These are phyloP conservation scores for Epicampocera succincta DNA, from an alignment of 2,888 invertebrate species.

Conservation along the genomic window DNA sequence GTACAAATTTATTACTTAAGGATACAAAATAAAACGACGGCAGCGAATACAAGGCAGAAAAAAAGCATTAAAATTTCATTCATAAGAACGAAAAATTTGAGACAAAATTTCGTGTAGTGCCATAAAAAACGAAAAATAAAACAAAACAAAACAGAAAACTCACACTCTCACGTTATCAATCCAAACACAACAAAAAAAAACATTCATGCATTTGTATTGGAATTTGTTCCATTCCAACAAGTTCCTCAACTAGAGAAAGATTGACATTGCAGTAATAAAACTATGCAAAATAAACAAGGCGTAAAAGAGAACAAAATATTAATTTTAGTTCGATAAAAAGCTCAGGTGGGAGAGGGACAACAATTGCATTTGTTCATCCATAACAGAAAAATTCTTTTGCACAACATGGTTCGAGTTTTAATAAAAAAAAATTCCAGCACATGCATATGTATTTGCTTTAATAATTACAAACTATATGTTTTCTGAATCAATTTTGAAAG, in stretches of 20 bases:
- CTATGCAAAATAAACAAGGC: constrained; percentile 54
- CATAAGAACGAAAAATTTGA: constrained; percentile 46
- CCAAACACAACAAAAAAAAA: constrained; percentile 18
- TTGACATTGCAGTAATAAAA: constrained; percentile 54
- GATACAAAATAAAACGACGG: background rate
- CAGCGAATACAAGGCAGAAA: constrained; percentile 34
- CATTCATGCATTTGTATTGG: constrained; percentile 68
- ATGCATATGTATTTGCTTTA: background rate
- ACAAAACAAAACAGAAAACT: constrained; percentile 45
- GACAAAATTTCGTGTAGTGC: constrained; percentile 37
- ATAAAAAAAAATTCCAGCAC: constrained; percentile 48
- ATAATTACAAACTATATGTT: background rate
- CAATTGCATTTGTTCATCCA: constrained; percentile 32
- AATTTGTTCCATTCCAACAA: constrained; percentile 58
- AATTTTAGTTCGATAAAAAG: background rate
- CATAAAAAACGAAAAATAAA: constrained; percentile 15
- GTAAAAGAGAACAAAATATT: constrained; percentile 36
- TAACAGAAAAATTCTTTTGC: constrained; percentile 58
- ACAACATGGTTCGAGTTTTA: constrained; percentile 37
- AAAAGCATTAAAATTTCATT: constrained; percentile 60
- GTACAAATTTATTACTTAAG: constrained; percentile 9
- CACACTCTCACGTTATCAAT: constrained; percentile 1
- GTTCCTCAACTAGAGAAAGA: constrained; percentile 48
- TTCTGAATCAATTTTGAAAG: background rate
- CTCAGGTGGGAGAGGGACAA: constrained; percentile 57